Percentiles rank a stretch among this genome's conserved stretches.
Evolutionary conservation across 2,888 invertebrate genomes (phyloP).

Genomic region (Phortica magna): DNA sequence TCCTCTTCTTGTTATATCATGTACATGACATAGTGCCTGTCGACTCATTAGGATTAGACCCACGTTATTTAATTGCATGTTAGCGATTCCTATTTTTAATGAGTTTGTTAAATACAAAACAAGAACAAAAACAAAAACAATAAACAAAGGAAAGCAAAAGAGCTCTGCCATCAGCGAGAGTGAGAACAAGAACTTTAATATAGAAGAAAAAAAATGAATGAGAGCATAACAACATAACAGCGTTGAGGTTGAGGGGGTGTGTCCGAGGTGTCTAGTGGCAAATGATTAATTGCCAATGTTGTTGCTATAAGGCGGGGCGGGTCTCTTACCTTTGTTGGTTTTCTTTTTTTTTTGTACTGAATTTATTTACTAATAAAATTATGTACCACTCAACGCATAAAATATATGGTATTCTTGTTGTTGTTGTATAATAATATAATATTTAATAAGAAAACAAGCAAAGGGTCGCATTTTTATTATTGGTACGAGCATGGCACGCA

Average conservation of each 20-base stretch:
- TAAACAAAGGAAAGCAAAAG: constrained; percentile 29
- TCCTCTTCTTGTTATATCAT: constrained; percentile 10
- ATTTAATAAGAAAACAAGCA: background rate
- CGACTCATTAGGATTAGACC: constrained; percentile 72
- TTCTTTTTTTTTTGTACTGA: constrained; percentile 6
- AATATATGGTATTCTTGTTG: background rate
- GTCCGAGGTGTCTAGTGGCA: constrained; percentile 44
- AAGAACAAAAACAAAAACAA: constrained; percentile 13
- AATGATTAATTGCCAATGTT: constrained; percentile 64
- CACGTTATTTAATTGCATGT: constrained; percentile 72
- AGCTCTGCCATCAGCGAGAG: constrained; percentile 51
- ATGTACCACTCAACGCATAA: constrained; percentile 15
- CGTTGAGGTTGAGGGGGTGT: constrained; percentile 31
- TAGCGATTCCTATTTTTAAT: constrained; percentile 71
- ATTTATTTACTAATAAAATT: constrained; percentile 31
- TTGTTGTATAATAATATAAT: no score
- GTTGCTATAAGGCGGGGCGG: constrained; percentile 55
- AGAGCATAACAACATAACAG: constrained; percentile 33
- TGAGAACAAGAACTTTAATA: constrained; percentile 70
- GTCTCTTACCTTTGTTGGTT: background rate
- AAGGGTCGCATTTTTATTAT: background rate
- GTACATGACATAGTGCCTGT: constrained; percentile 69
- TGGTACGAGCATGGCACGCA: constrained; percentile 41
- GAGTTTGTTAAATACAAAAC: constrained; percentile 71
- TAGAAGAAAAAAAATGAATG: constrained; percentile 19